A percentile compares a stretch with the other conserved stretches of the same genome.
Conservation (phyloP, 2,797 vertebrate genomes). For the Prionace glauca region DNA sequence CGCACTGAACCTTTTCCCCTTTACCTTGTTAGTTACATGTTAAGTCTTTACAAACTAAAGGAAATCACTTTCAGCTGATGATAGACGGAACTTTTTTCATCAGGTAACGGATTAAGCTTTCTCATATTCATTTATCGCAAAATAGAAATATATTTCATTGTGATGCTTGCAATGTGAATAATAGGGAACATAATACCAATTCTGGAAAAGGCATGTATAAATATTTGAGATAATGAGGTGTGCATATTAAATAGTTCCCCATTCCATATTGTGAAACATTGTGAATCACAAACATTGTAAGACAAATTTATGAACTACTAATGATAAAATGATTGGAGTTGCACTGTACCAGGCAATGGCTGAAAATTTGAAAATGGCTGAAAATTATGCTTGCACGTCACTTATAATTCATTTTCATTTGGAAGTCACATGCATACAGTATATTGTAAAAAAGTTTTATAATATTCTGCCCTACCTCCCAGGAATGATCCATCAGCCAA, state of each 20-base stretch:
- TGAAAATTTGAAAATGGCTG: not conserved
- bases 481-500: constrained; percentile 42
- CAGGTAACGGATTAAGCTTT: not conserved
- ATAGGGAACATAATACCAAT: not conserved
- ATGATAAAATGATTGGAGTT: not conserved
- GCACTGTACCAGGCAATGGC: not conserved
- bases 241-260: not conserved
- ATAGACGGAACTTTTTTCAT: not conserved
- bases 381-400: not conserved
- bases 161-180: not conserved
- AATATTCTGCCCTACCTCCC: constrained; percentile 39
- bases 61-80: not conserved
- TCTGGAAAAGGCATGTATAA: not conserved
- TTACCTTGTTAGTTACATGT: not conserved
- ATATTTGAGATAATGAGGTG: not conserved
- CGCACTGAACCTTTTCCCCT: too few relatives aligned
- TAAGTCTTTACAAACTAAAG: not conserved
- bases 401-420: not conserved
- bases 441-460: too few relatives aligned
- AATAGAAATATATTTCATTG: not conserved
- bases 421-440: not conserved
- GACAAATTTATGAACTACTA: not conserved
- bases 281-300: not conserved
- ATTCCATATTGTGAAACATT: not conserved
- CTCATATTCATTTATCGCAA: not conserved